Conservation (phyloP, 2,113 vertebrate species). For the Corvus moneduloides region DNA sequence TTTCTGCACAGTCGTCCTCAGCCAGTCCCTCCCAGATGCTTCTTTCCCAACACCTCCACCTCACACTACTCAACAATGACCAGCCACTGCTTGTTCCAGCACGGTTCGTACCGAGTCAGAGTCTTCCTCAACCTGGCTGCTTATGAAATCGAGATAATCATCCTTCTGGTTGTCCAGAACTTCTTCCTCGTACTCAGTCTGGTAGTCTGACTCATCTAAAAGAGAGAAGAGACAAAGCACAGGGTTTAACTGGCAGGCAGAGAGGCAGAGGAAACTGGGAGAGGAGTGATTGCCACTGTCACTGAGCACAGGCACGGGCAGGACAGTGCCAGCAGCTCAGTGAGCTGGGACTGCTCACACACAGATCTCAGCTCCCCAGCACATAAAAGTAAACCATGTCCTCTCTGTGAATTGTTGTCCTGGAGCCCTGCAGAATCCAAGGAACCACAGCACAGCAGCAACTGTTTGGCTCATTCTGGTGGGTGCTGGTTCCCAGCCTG, state of each 20-base stretch:
- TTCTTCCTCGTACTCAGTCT: constrained; percentile 89
- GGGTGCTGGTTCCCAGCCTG: rapidly evolving
- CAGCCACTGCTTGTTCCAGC: neutral
- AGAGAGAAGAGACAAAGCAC: neutral
- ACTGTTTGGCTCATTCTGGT: rapidly evolving
- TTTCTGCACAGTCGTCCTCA: neutral
- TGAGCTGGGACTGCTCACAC: neutral
- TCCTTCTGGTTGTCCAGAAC: constrained; percentile 66
- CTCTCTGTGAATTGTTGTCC: neutral
- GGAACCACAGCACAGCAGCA: neutral
- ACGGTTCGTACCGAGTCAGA: constrained; percentile 75
- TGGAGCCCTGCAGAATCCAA: neutral
- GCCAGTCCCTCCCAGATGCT: neutral
- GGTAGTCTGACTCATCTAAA: constrained; percentile 89
- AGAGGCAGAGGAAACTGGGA: neutral
- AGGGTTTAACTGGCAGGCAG: neutral
- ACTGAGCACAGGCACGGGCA: rapidly evolving
- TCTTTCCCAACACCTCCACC: neutral
- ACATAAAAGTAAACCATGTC: rapidly evolving
- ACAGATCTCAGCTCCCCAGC: neutral
- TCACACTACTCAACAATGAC: rapidly evolving
- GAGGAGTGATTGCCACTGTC: neutral
- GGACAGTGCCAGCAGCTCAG: neutral
- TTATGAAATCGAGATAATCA: constrained; percentile 63
- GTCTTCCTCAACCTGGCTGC: constrained; percentile 65